Evolutionary conservation across 2,797 vertebrate species (phyloP), one percentile per base, ranked within the genome.

Genomic region (Sebastes elongatus): DNA sequence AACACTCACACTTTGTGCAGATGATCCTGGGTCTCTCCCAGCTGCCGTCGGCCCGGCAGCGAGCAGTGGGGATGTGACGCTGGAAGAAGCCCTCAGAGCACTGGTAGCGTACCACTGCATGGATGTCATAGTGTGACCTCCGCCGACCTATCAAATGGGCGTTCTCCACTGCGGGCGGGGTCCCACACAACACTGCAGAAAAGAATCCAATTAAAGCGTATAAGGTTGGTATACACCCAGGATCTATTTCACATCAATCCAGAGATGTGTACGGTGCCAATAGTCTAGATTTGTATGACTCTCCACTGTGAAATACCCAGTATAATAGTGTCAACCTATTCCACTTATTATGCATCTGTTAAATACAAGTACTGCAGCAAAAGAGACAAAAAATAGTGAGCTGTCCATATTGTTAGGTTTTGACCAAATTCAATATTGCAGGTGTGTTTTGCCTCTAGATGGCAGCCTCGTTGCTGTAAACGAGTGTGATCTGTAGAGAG

Each of bases 21-120:
- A 98, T 94, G 82, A 99, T 97, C 80, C 96, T 96, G 83, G 98
- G 98, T 53, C 95, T 94, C 80, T 99, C 98, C 98, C 98, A 99
- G 89, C 93, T 96, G 55, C 98, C 98, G 2, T 95, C 96, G 78
- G 95, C 95, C 79, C 97, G 96, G 93, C 98, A 99, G 76, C 92
- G 97, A 64, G 97, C 91, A 9, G 96, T 97, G 71, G 98, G 98
- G 56, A 97, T 90, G 69, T 98, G 98, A 49, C 97, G 96, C 87
- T 98, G 98, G 86, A 95, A 93, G 92, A 98, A 98, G 20, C 98
- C 98, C 13, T 97, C 96, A 0, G 95, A 81, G 16, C 98, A 99
- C 93, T 98, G 97, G 95, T 98, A 99, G 56, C 98, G 97, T 13
- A 98, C 96, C 7, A 96, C 96, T 0, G 97, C 94, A 28, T 99